Percentiles rank a stretch among this genome's conserved stretches.
phyloP scores from a whole-genome alignment of 2,888 invertebrate genomes.

The Stratiomys singularior region DNA sequence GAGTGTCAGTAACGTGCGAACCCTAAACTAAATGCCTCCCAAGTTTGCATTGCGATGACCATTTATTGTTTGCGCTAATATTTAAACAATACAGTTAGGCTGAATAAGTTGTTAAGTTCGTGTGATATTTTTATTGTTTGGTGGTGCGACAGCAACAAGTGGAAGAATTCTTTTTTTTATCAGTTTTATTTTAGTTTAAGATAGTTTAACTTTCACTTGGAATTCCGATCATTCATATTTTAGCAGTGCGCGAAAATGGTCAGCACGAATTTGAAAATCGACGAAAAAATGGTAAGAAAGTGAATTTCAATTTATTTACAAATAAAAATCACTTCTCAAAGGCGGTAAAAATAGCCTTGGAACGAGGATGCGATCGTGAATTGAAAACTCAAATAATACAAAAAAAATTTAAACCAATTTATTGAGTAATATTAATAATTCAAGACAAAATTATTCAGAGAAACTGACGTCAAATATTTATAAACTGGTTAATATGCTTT shows the following conservation, averaged over 20 bases:
- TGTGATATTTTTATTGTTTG: background rate
- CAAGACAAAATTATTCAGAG: no score
- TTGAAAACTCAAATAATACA: background rate
- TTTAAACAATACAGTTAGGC: background rate
- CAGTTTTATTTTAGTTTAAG: constrained; percentile 7
- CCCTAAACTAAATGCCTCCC: background rate
- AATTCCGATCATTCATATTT: background rate
- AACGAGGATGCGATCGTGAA: background rate
- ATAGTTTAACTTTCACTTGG: background rate
- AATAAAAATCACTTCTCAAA: no score
- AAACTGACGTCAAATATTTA: no score
- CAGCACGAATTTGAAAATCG: constrained; percentile 57
- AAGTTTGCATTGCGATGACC: background rate
- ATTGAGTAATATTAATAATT: background rate
- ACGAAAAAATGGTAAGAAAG: constrained; percentile 39
- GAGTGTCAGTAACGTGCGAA: background rate
- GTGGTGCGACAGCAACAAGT: background rate
- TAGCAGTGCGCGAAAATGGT: constrained; percentile 54
- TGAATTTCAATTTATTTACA: no score
- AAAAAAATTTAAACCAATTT: background rate
- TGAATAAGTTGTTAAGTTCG: background rate
- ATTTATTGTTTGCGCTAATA: constrained; percentile 3
- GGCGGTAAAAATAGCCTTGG: no score
- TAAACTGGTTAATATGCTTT: no score
- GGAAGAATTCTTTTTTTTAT: no score